Base-by-base conservation (phyloP, 1,140 invertebrate genomes). In the Melanaphis sacchari region DNA sequence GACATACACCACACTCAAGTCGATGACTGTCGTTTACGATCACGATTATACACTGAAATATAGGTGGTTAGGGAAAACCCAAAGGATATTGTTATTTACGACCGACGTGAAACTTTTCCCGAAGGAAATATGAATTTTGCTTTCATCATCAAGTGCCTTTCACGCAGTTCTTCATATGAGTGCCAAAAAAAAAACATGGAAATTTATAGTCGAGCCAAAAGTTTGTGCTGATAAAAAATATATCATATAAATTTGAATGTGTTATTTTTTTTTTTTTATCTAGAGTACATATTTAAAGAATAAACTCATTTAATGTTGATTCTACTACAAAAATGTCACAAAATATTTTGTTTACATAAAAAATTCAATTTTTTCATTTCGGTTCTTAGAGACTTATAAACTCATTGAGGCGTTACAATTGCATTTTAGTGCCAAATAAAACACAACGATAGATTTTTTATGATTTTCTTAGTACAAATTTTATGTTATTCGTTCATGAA, bases 11-110 rank as follows among this genome's bases (percentile, higher is more conserved):
- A 31, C 38, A 21, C 49, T 85, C 36, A 36, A 93, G n/a, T 85
- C 91, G 91, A 93, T 93, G 91, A 85, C 91, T 93, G 81, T 93
- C 91, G 91, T 93, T 93, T 93, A 93, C 31, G 91, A 93, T 93
- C 46, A 40, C 81, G 91, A 93, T 93, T 93, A 93, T 85, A 84
- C 91, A 93, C 76, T 93, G 81, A 93, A 93, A 84, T 93, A 93
- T 93, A 82, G 91, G 76, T 93, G 91, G 91, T 93, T 85, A 54
- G 91, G 91, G 91, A 93, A 41, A 85, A 93, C 76, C 81, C 91
- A 26, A 54, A 93, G 38, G 81, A 93, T 93, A 93, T 93, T 93
- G 81, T 93, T 93, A 85, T 93, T 93, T 93, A 93, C 46, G 91
- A 93, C 81, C 36, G 46, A 93, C 49, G 91, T 85, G 91, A 93